Conservation (phyloP, 2,797 vertebrate species). For the Syngnathus rostellatus region DNA sequence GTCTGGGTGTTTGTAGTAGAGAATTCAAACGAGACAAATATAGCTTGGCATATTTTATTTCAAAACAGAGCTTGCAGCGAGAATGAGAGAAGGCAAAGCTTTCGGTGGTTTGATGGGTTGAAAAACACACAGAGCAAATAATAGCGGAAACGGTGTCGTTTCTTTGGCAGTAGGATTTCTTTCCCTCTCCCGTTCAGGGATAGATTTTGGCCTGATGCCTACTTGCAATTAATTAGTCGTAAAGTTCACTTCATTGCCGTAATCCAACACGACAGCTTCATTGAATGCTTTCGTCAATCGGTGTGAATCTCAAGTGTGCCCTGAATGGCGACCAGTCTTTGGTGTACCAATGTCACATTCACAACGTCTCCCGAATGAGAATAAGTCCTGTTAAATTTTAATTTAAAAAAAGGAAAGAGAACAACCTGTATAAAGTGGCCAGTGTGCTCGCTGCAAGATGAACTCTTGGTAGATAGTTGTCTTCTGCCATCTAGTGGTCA, state of each 20-base stretch:
- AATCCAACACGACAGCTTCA: neutral
- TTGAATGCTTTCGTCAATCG: neutral
- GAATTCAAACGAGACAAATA: conserved; percentile 19
- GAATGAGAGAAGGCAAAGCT: neutral
- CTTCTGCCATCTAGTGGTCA: conserved; percentile 58
- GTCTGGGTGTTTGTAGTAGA: neutral
- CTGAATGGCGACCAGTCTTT: no score
- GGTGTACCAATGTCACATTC: no score
- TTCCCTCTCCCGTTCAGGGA: neutral
- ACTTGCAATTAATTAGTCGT: neutral
- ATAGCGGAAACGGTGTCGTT: neutral
- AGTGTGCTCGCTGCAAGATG: neutral
- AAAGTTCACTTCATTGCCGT: neutral
- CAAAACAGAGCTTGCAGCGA: neutral
- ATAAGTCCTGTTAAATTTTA: neutral
- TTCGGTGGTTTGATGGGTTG: neutral
- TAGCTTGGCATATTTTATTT: conserved; percentile 2
- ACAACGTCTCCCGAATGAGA: neutral
- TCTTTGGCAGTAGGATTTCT: neutral
- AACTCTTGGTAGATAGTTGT: conserved; percentile 6
- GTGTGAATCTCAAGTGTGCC: neutral
- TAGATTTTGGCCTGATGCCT: neutral
- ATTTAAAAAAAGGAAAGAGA: neutral
- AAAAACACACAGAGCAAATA: neutral
- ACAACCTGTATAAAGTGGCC: neutral